Evolutionary conservation across 2,888 invertebrate species (phyloP), one percentile per base, ranked within the genome.

Genomic region (Andrena camellia): DNA sequence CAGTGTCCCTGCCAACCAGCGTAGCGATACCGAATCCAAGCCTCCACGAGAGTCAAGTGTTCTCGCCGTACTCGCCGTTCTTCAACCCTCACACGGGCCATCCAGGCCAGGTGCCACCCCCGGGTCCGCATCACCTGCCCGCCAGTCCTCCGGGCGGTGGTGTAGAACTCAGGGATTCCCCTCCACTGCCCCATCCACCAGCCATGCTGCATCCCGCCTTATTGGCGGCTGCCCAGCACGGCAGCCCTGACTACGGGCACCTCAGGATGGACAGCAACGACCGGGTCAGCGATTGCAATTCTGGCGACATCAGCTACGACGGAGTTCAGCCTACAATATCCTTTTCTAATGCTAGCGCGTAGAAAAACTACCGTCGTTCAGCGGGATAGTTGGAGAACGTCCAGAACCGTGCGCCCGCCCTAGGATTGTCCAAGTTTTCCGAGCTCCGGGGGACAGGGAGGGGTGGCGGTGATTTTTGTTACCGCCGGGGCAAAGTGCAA

Each of bases 11-110:
- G 94, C 98, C 99, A 89, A 99, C 99, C 81, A 98, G 98, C 84
- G 99, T 99, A 93, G 99, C 99, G 94, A 99, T 99, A 94, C 98
- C 99, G 81, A 99, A 99, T 95, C 99, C 99, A 79, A 97, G 98
- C 93, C 96, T 99, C 90, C 98, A 98, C 95, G 98, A 98, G 95
- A 98, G 98, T 94, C 98, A 98, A 95, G 97, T 98, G 93, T 98
- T 98, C 95, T 98, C 98, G 89, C 98, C 98, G 90, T 98, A 98
- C 95, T 97, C 97, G 93, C 98, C 98, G 90, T 98, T 98, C 95
- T 98, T 98, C 95, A 97, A 97, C 88, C 92, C 92, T 81, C 93
- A 94, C 87, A 91, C 91, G 78, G 90, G 93, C 78, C 93, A 94
- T 87, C 90, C 93, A 71, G 93, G 93, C 78, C 94, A 94, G 88